A percentile compares a stretch with the other conserved stretches of the same genome.
Conservation (phyloP, 2,888 invertebrate species). For the Hirtodrosophila cameraria region DNA sequence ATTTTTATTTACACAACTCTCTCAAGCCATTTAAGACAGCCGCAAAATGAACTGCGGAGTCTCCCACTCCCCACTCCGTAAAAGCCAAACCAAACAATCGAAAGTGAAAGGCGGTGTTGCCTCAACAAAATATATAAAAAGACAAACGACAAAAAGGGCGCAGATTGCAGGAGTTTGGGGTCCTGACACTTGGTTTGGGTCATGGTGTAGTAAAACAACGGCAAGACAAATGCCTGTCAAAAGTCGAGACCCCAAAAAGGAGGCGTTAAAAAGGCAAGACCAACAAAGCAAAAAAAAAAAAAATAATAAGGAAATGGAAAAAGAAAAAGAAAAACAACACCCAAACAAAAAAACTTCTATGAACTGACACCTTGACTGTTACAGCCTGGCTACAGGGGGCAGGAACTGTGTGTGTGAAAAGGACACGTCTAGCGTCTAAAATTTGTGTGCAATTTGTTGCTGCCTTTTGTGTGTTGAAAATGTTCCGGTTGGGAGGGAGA, state of each 20-base stretch:
- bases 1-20: slow-evolving; percentile 72
- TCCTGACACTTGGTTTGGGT: no score
- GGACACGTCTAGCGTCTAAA: slow-evolving; percentile 30
- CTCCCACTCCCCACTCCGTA: not conserved
- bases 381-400: not conserved
- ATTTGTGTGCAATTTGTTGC: slow-evolving; percentile 61
- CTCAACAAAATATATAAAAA: slow-evolving; percentile 33
- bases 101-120: slow-evolving; percentile 32
- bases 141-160: slow-evolving; percentile 43
- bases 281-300: slow-evolving; percentile 2
- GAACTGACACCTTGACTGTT: slow-evolving; percentile 49
- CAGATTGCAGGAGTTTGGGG: not conserved
- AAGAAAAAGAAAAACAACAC: slow-evolving; percentile 26
- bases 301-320: slow-evolving; percentile 15
- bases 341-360: slow-evolving; percentile 43
- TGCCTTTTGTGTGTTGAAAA: slow-evolving; percentile 35
- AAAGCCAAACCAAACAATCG: slow-evolving; percentile 35
- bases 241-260: slow-evolving; percentile 44
- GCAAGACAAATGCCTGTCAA: slow-evolving; percentile 53
- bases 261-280: slow-evolving; percentile 58
- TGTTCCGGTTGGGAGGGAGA: no score
- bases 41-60: slow-evolving; percentile 65
- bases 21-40: slow-evolving; percentile 64
- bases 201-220: not conserved
- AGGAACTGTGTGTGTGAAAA: slow-evolving; percentile 13